Conservation (phyloP, 2,113 vertebrate genomes). For the Proteles cristata region DNA sequence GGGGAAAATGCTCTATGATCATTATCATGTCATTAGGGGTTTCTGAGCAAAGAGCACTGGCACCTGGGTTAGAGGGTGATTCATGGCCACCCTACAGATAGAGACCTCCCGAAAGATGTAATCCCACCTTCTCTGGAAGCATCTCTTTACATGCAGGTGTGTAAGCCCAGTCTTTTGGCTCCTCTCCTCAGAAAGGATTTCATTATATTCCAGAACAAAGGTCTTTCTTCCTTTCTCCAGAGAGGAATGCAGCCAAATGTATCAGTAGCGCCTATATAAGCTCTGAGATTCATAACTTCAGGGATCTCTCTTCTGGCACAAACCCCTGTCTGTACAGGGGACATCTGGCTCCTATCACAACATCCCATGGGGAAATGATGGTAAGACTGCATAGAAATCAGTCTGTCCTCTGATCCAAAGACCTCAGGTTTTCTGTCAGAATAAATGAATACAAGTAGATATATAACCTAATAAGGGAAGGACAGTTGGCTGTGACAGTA, state of each 20-base stretch:
- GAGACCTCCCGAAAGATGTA: neutral
- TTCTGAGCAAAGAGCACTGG: neutral
- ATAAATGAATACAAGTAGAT: neutral
- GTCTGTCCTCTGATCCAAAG: neutral
- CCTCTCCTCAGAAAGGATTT: neutral
- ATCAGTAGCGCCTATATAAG: neutral
- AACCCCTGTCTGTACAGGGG: neutral
- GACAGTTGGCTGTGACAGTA: neutral
- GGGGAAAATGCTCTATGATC: neutral
- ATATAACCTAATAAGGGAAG: neutral
- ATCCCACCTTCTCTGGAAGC: neutral
- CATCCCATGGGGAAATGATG: neutral
- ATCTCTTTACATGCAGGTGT: neutral
- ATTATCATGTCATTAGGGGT: neutral
- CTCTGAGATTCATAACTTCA: neutral
- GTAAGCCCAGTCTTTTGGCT: neutral
- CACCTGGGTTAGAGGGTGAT: neutral
- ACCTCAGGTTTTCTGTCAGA: neutral
- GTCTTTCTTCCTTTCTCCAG: neutral
- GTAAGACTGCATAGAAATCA: neutral
- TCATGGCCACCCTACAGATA: neutral
- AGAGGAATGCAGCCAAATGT: neutral
- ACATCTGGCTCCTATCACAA: neutral
- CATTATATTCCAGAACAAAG: neutral
- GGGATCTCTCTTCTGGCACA: neutral